Evolutionary conservation across 2,113 vertebrate genomes (phyloP), one percentile per base, ranked within the genome.

Genomic region (Psittacus erithacus): DNA sequence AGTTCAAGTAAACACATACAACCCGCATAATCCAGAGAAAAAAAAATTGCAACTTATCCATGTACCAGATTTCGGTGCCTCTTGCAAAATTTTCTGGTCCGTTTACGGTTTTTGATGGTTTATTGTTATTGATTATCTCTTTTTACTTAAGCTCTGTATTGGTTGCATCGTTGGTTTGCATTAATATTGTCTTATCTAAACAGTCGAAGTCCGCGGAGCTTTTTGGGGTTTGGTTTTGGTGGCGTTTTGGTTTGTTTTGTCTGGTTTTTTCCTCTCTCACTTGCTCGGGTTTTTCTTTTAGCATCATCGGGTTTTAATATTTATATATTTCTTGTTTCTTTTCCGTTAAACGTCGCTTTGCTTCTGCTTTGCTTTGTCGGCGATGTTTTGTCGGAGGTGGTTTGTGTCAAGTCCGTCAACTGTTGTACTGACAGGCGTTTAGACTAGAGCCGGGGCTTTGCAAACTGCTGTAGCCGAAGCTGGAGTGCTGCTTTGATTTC

Each of bases 351-450:
- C 78, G 67, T 97, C 92, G 75, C 85, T 90, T 95, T 35, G 76
- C 92, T 96, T 96, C 88, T 90, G 91, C 91, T 94, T 90, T 35
- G 75, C 91, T 82, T 94, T 89, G 86, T 82, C 94, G 75, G 94
- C 91, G 96, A 59, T 90, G 91, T 50, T 93, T 94, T 90, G 65
- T 92, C 82, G 82, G 93, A 88, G 95, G 88, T 82, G 91, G 86
- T 95, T 95, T 71, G 60, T 86, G 49, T 35, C 94, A 88, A 97
- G 96, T 97, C 96, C 97, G 98, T 99, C 99, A 99, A 98, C 99
- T 99, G 98, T 99, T 99, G 97, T 99, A 99, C 97, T 99, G 99
- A 95, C 99, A 99, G 39, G 99, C 99, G 94, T 99, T 99, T 95
- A 99, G 98, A 86, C 99, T 98, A 15, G 99, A 98, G 18, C 98